Evolutionary conservation across 2,113 vertebrate species (phyloP).

Genomic region (Leptobrachium ailaonicum): DNA sequence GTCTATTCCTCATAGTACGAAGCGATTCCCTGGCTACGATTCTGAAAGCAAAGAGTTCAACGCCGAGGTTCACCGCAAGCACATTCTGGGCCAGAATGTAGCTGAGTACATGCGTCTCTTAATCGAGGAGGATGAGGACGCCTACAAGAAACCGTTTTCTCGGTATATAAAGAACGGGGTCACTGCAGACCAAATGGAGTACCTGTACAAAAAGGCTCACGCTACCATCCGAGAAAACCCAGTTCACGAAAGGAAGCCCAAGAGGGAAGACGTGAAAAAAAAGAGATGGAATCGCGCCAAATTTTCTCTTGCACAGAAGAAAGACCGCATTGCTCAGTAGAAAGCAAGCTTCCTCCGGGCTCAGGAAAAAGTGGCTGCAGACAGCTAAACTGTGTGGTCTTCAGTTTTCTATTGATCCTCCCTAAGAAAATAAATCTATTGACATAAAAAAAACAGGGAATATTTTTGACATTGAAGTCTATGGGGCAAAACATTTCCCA

Average conservation of each 20-base stretch:
- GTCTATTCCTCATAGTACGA: slow-evolving; percentile 97
- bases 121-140: slow-evolving; percentile 94
- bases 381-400: slow-evolving; percentile 75
- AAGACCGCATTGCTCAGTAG: slow-evolving; percentile 96
- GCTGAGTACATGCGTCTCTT: slow-evolving; percentile 94
- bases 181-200: slow-evolving; percentile 86
- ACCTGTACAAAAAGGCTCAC: slow-evolving; percentile 96
- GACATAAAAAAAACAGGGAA: slow-evolving; percentile 44
- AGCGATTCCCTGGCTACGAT: slow-evolving; percentile 96
- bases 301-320: slow-evolving; percentile 93
- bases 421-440: slow-evolving; percentile 70
- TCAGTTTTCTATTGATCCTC: slow-evolving; percentile 62
- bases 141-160: slow-evolving; percentile 96
- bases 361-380: slow-evolving; percentile 83
- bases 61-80: slow-evolving; percentile 95
- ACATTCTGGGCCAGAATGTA: slow-evolving; percentile 94
- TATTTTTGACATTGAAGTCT: no score
- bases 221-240: slow-evolving; percentile 89
- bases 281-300: slow-evolving; percentile 98
- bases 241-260: slow-evolving; percentile 94
- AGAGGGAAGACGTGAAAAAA: slow-evolving; percentile 89
- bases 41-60: slow-evolving; percentile 96
- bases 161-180: slow-evolving; percentile 95
- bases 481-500: no score
- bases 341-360: slow-evolving; percentile 96